Base-by-base conservation (phyloP, 2,113 vertebrate species). In the Rhinopomastus cyanomelas region DNA sequence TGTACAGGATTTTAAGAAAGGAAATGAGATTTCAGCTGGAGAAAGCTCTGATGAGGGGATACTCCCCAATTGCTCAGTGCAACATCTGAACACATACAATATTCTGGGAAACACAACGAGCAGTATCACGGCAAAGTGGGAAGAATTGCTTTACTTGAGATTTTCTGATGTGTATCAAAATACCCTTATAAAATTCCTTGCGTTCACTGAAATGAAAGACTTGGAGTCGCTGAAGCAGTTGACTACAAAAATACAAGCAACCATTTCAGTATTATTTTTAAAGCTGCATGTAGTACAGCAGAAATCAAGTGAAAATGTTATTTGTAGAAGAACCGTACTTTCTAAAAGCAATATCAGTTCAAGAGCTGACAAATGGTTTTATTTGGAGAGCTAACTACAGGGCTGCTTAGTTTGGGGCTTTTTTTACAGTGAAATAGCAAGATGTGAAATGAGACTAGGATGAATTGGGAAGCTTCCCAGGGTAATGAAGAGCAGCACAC, bases 21-120 rank as follows among this genome's bases (percentile, higher is more conserved):
- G 42, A 93, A 92, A 82, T 64, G 56, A 89, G 44, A 85, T 79
- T 92, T 81, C 66, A 85, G 2, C 34, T 67, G 65, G 56, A 82
- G 51, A 79, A 81, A 85, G 16, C 5, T 11, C 66, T 72, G 62
- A 68, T 88, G 83, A 75, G 27, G 60, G 8, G 14, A 56, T 61
- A 64, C 3, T 57, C 13, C 27, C 9, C 16, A 51, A 0, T 57
- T 53, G 69, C 32, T 65, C 57, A 55, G 25, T 65, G 39, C 6
- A 39, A 32, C 25, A 67, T 36, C 39, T 75, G 57, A 94, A 68
- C 27, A 56, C 16, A 12, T 16, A 21, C 10, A 49, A 11, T 49
- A 39, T 56, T 86, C 64, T 85, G 60, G 19, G 65, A 85, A 94
- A 84, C 18, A 67, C 27, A 88, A 13, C 4, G 64, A 88, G 66